These are phyloP conservation scores for Hypsibius dujardini DNA, from an alignment of 1,140 invertebrate species.

Conservation along the genomic window DNA sequence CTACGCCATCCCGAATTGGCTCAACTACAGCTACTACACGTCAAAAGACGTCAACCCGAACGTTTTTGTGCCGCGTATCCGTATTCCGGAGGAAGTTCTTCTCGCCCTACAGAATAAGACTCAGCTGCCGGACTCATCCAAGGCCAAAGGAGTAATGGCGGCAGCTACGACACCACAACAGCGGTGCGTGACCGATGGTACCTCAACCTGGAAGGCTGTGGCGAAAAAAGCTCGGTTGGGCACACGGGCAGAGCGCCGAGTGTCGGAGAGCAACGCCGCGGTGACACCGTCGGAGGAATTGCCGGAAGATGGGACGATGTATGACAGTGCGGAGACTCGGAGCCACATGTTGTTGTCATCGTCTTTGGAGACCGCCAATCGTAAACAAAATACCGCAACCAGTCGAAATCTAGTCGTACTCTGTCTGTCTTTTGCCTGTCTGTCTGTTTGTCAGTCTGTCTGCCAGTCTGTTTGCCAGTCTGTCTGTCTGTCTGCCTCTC, in stretches of 20 bases:
- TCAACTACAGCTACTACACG: slow-evolving; percentile 13
- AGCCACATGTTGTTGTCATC: neutral
- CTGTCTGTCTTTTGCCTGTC: too few species aligned
- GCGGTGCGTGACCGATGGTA: too few species aligned
- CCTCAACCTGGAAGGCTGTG: too few species aligned
- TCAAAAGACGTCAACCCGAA: slow-evolving; percentile 8
- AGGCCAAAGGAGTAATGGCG: neutral
- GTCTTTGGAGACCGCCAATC: slow-evolving; percentile 12
- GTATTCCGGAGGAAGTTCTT: neutral
- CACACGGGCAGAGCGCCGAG: neutral
- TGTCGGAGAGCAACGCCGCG: neutral
- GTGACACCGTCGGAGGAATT: neutral
- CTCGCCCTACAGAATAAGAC: neutral
- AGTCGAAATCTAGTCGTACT: too few species aligned
- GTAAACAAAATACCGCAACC: neutral
- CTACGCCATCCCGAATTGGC: slow-evolving; percentile 30
- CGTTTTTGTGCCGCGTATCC: slow-evolving; percentile 10
- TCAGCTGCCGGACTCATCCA: neutral
- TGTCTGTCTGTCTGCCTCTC: too few species aligned
- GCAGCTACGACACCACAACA: neutral
- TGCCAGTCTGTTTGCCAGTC: too few species aligned
- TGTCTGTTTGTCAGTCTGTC: too few species aligned
- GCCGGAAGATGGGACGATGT: neutral
- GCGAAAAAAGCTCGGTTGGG: too few species aligned
- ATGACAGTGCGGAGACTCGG: neutral